A percentile compares a stretch with the other conserved stretches of the same genome.
Evolutionary conservation across 1,140 invertebrate species (phyloP).

Genomic region (Heliconius hermathena): DNA sequence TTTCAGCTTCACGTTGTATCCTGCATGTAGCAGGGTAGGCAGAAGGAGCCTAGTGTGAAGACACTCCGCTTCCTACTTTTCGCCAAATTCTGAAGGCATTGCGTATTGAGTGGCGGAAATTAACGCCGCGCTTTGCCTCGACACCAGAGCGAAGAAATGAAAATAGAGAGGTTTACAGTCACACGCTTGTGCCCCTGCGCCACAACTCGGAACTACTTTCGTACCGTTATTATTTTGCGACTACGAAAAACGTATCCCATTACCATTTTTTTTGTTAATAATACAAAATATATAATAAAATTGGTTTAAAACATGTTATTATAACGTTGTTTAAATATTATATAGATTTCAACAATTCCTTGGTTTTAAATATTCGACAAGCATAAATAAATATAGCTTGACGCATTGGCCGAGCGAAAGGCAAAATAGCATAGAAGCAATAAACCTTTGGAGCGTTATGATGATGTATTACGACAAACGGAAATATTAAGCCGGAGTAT

Average conservation of each 20-base stretch:
- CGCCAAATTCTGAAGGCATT: too few species aligned
- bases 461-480: constrained; percentile 50
- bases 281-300: too few species aligned
- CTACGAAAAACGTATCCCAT: neutral
- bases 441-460: constrained; percentile 38
- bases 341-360: constrained; percentile 4
- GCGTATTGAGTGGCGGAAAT: too few species aligned
- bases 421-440: constrained; percentile 57
- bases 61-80: too few species aligned
- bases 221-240: neutral
- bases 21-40: too few species aligned
- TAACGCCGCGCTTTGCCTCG: too few species aligned
- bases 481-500: constrained; percentile 58
- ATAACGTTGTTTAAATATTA: neutral
- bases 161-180: too few species aligned
- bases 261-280: too few species aligned
- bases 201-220: neutral
- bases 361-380: constrained; percentile 25
- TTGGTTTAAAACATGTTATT: neutral
- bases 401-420: constrained; percentile 49
- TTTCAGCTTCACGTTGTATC: too few species aligned
- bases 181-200: neutral
- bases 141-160: too few species aligned
- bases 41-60: too few species aligned
- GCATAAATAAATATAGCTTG: constrained; percentile 54